These are phyloP conservation scores for Caenorhabditis panamensis DNA, from an alignment of 2,888 invertebrate genomes.

Conservation along the genomic window DNA sequence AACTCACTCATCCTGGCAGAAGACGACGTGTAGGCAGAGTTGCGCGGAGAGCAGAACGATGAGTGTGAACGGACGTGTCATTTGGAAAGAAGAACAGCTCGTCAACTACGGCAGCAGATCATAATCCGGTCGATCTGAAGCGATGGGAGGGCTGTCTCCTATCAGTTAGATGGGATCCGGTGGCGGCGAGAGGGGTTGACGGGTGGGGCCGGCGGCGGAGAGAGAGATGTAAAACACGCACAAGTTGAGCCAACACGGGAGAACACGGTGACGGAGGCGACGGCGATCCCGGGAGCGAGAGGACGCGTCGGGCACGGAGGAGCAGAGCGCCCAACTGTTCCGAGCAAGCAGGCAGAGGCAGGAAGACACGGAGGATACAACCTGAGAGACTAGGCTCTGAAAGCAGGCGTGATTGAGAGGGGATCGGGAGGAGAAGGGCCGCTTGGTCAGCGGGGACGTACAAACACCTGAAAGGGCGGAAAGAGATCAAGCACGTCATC, in stretches of 20 bases:
- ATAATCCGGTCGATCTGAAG: conserved; percentile 49
- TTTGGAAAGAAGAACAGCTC: conserved; percentile 5
- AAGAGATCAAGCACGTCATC: conserved; percentile 55
- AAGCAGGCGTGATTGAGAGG: conserved; percentile 19
- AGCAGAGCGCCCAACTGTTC: conserved; percentile 51
- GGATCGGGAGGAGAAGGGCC: conserved; percentile 20
- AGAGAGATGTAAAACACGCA: conserved; percentile 61
- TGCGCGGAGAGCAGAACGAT: conserved; percentile 45
- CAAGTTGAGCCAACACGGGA: conserved; percentile 62
- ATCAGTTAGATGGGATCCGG: conserved; percentile 23
- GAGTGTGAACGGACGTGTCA: conserved; percentile 42
- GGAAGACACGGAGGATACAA: conserved; percentile 21
- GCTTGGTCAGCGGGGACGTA: conserved; percentile 11
- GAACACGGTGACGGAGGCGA: conserved; percentile 35
- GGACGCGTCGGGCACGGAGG: conserved; percentile 18
- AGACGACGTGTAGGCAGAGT: conserved; percentile 45
- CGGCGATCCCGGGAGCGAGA: conserved; percentile 27
- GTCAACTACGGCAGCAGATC: conserved; percentile 49
- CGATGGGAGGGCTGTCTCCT: conserved; percentile 34
- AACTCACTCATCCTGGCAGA: conserved; percentile 57
- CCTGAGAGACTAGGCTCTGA: conserved; percentile 35
- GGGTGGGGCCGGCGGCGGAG: conserved; percentile 26
- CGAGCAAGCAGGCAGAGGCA: background rate
- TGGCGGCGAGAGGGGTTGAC: conserved; percentile 32
- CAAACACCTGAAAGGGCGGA: conserved; percentile 27